Percentiles rank a stretch among this genome's conserved stretches.
Conservation (phyloP, 2,113 vertebrate genomes). For the Nibea coibor region DNA sequence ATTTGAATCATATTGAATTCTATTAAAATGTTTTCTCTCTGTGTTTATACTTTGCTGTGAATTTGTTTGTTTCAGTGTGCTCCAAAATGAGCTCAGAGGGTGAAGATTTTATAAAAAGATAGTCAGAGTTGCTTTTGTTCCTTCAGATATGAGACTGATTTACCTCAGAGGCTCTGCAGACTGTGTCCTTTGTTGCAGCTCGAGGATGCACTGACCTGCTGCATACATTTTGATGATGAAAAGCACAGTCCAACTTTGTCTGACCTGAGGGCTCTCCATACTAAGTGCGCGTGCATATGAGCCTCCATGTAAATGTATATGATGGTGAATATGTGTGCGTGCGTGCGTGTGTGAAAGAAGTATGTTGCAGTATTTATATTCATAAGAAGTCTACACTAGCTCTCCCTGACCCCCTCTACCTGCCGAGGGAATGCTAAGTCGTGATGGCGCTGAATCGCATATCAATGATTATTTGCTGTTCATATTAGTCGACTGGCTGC, state of each 20-base stretch:
- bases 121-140: constrained; percentile 26
- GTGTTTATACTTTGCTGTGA: constrained; percentile 6
- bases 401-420: constrained; percentile 58
- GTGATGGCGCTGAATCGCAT: constrained; percentile 61
- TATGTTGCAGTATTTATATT: constrained; percentile 64
- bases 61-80: constrained; percentile 13
- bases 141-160: constrained; percentile 13
- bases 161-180: constrained; percentile 1
- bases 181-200: constrained; percentile 34
- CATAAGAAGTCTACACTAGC: constrained; percentile 57
- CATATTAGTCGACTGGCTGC: constrained; percentile 24
- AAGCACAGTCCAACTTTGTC: constrained; percentile 55
- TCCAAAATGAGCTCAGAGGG: constrained; percentile 11
- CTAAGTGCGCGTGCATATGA: constrained; percentile 24
- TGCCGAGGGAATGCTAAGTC: constrained; percentile 67
- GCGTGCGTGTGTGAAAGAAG: not conserved
- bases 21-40: constrained; percentile 20
- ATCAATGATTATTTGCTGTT: constrained; percentile 61
- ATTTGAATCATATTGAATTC: not conserved
- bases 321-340: constrained; percentile 17
- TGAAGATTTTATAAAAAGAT: constrained; percentile 6
- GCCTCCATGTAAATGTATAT: constrained; percentile 46
- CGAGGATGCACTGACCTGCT: constrained; percentile 32
- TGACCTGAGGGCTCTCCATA: constrained; percentile 34
- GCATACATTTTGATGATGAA: constrained; percentile 60